Conservation (phyloP, 2,888 invertebrate genomes). For the Eilema caniola region DNA sequence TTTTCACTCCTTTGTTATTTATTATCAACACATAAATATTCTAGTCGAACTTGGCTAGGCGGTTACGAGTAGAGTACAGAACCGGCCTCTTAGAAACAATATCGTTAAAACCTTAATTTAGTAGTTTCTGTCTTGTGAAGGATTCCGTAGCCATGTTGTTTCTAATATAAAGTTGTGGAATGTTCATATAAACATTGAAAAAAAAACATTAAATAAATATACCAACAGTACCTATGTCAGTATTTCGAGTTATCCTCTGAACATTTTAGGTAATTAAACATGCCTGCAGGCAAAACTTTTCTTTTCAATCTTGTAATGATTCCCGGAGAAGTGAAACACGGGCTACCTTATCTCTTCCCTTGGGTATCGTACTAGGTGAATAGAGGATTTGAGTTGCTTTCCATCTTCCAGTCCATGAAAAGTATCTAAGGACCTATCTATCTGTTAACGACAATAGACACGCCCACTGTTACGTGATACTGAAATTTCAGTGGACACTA, state of each 20-base stretch:
- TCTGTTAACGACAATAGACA: background rate
- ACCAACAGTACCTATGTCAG: no score
- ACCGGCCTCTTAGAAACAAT: slow-evolving; percentile 6
- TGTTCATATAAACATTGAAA: background rate
- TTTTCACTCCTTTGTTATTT: background rate
- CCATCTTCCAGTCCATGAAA: background rate
- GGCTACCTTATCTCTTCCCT: background rate
- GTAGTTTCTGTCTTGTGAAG: background rate
- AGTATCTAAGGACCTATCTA: no score
- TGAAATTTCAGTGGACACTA: background rate
- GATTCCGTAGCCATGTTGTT: background rate
- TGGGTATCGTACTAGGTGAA: background rate
- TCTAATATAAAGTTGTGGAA: background rate
- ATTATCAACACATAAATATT: slow-evolving; percentile 10
- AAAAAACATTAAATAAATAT: slow-evolving; percentile 1
- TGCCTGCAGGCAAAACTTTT: background rate
- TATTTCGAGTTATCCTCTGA: background rate
- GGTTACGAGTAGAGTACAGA: background rate
- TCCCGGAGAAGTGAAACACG: background rate
- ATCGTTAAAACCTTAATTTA: background rate
- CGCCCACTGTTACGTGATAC: background rate
- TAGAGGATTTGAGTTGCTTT: background rate
- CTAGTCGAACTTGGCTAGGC: background rate
- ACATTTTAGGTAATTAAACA: background rate
- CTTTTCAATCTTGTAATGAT: no score